Evolutionary conservation across 2,113 vertebrate species (phyloP), one percentile per base, ranked within the genome.

Genomic region (Craseonycteris thonglongyai): DNA sequence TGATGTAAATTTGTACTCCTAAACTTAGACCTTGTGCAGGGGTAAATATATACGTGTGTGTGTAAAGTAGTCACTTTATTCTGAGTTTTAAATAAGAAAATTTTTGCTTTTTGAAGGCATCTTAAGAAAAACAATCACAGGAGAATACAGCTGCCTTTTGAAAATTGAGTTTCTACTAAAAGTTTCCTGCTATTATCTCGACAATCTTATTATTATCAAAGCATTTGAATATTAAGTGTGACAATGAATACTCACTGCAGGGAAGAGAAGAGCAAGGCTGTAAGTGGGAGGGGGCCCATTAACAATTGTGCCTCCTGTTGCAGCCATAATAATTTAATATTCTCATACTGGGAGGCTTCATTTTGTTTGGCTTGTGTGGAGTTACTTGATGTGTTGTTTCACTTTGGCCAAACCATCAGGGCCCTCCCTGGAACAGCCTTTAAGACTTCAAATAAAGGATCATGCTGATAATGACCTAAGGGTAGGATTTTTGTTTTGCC

Each of bases 121-220:
- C 89, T 97, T 97, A 97, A 88, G 84, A 96, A 97, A 97, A 95
- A 72, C 40, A 54, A 42, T 93, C 56, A 78, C 54, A 75, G 84
- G 90, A 16, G 11, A 93, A 95, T 96, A 95, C 97, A 98, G 97
- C 97, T 98, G 97, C 96, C 95, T 97, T 98, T 96, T 96, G 96
- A 97, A 97, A 98, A 94, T 22, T 69, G 90, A 98, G 92, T 97
- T 98, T 97, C 89, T 94, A 22, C 79, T 96, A 97, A 95, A 98
- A 98, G 74, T 96, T 98, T 97, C 97, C 97, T 95, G 97, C 98
- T 98, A 98, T 96, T 95, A 96, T 97, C 93, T 97, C 97, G 97
- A 98, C 98, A 98, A 92, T 97, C 90, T 96, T 97, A 69, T 96
- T 96, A 88, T 97, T 97, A 98, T 98, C 98, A 98, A 98, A 98